Conservation (phyloP, 2,113 vertebrate genomes). For the Limnothrissa miodon region DNA sequence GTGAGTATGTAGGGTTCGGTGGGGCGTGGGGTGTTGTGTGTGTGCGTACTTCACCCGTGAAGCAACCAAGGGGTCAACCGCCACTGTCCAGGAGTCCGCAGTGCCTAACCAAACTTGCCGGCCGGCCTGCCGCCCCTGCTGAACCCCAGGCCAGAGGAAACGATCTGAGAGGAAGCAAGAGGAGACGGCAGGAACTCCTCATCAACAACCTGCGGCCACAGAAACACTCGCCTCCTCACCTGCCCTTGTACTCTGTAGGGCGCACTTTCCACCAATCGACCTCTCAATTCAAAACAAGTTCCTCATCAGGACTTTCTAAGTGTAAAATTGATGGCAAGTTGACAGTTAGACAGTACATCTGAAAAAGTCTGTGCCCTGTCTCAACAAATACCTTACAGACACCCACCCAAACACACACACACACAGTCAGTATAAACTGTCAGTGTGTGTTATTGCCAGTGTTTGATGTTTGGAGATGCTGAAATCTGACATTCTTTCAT, state of each 20-base stretch:
- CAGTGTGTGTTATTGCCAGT: neutral
- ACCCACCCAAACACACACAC: too few relatives aligned
- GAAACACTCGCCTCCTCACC: neutral
- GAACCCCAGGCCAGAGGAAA: conserved; percentile 62
- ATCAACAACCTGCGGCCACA: neutral
- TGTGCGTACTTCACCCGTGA: neutral
- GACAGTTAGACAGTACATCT: too few relatives aligned
- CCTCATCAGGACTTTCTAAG: neutral
- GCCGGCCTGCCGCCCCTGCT: conserved; percentile 56
- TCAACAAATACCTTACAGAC: too few relatives aligned
- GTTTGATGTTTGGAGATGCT: too few relatives aligned
- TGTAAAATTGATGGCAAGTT: neutral
- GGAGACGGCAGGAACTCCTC: conserved; percentile 22
- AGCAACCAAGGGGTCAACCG: conserved; percentile 31
- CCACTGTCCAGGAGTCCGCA: conserved; percentile 54
- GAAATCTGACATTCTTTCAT: too few relatives aligned
- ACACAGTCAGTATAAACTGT: neutral
- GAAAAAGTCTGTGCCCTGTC: too few relatives aligned
- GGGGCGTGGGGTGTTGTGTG: neutral
- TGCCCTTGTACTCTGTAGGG: neutral
- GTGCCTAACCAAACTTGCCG: conserved; percentile 38
- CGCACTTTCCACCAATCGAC: neutral
- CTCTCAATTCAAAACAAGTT: neutral
- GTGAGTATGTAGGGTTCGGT: conserved; percentile 18
- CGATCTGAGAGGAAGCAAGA: conserved; percentile 50